These are phyloP conservation scores for Mesorhabditis belari DNA, from an alignment of 2,888 invertebrate genomes.

Conservation along the genomic window DNA sequence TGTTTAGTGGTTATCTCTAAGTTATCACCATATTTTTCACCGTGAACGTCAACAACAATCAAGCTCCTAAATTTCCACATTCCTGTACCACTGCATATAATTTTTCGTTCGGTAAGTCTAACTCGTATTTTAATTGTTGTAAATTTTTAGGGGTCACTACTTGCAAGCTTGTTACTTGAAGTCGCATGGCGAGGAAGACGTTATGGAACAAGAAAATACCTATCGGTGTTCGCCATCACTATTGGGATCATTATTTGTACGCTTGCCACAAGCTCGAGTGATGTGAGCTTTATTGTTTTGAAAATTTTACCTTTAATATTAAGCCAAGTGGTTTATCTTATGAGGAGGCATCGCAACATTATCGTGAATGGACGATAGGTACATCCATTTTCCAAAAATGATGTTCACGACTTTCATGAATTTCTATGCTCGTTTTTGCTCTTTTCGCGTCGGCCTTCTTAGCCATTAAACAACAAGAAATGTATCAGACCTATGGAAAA, in stretches of 20 bases:
- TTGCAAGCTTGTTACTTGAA: slow-evolving; percentile 93
- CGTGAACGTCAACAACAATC: slow-evolving; percentile 79
- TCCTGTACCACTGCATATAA: slow-evolving; percentile 95
- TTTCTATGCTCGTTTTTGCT: slow-evolving; percentile 71
- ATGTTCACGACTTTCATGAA: too few species aligned
- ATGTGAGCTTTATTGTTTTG: not conserved
- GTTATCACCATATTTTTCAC: slow-evolving; percentile 84
- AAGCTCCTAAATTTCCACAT: slow-evolving; percentile 92
- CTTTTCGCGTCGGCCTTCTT: slow-evolving; percentile 79
- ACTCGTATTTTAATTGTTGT: too few species aligned
- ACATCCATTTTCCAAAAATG: too few species aligned
- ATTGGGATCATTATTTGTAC: slow-evolving; percentile 87
- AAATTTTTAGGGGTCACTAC: slow-evolving; percentile 74
- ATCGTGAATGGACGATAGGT: slow-evolving; percentile 45
- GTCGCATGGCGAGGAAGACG: slow-evolving; percentile 77
- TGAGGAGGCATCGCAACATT: slow-evolving; percentile 48
- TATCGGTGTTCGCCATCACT: slow-evolving; percentile 86
- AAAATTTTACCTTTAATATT: not conserved
- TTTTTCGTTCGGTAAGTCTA: slow-evolving; percentile 78
- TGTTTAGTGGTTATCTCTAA: slow-evolving; percentile 67
- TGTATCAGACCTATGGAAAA: slow-evolving; percentile 68
- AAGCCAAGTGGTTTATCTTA: slow-evolving; percentile 24
- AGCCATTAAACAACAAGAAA: slow-evolving; percentile 58
- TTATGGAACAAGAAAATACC: slow-evolving; percentile 70
- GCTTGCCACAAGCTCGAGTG: slow-evolving; percentile 60